Conservation (phyloP, 2,113 vertebrate genomes). For the Ctenomys sociabilis region DNA sequence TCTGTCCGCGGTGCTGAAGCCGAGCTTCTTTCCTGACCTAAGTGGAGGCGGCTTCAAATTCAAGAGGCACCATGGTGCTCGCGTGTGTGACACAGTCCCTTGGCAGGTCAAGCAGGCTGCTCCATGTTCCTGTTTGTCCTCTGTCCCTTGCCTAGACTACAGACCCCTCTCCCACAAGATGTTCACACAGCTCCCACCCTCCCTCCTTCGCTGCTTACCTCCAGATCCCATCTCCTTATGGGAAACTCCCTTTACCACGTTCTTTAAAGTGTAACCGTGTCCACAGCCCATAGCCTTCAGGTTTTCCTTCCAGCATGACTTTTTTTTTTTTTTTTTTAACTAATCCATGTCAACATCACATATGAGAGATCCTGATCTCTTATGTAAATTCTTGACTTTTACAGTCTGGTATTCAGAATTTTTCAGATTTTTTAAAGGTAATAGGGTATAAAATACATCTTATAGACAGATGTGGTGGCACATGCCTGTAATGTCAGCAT, state of each 20-base stretch:
- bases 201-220: not conserved
- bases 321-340: too few relatives aligned
- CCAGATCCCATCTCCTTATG: not conserved
- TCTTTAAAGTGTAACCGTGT: not conserved
- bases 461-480: not conserved
- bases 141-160: not conserved
- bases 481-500: too few relatives aligned
- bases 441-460: not conserved
- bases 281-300: not conserved
- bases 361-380: too few relatives aligned
- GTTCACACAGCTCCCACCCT: not conserved
- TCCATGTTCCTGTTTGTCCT: slow-evolving; percentile 59
- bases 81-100: not conserved
- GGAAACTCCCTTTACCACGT: not conserved
- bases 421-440: slow-evolving; percentile 21
- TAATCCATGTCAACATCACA: too few relatives aligned
- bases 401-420: not conserved
- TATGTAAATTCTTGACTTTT: too few relatives aligned
- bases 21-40: not conserved
- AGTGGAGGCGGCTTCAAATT: not conserved
- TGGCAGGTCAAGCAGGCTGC: not conserved
- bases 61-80: not conserved
- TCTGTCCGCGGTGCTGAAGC: slow-evolving; percentile 77
- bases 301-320: too few relatives aligned
- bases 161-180: too few relatives aligned